Evolutionary conservation across 2,113 vertebrate genomes (phyloP).

Genomic region (Hemichromis elongatus): DNA sequence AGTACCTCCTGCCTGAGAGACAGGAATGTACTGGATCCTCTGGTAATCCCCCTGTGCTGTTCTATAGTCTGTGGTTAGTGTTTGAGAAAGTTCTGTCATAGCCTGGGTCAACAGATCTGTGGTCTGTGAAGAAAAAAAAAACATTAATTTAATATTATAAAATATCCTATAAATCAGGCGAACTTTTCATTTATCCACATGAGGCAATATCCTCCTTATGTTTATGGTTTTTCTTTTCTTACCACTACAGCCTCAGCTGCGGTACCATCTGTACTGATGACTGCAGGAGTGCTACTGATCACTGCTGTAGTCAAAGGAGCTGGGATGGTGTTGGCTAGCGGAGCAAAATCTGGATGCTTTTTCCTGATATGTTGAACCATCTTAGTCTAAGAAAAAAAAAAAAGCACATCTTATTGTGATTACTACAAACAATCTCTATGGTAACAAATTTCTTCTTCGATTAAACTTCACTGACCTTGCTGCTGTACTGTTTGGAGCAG

Average conservation of each 20-base stretch:
- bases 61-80: conserved; percentile 91
- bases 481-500: conserved; percentile 98
- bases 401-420: background rate
- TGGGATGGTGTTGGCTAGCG: conserved; percentile 80
- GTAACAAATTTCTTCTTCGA: background rate
- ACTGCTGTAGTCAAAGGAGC: conserved; percentile 79
- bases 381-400: conserved; percentile 80
- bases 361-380: conserved; percentile 99
- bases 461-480: conserved; percentile 78
- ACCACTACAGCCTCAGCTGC: conserved; percentile 91
- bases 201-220: background rate
- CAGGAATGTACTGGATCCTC: conserved; percentile 95
- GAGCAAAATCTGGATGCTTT: conserved; percentile 91
- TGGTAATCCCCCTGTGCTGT: conserved; percentile 91
- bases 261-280: conserved; percentile 80
- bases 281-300: conserved; percentile 83
- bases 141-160: background rate
- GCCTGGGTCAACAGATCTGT: conserved; percentile 96
- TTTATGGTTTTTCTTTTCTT: conserved; percentile 38
- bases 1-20: conserved; percentile 82
- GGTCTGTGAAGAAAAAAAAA: conserved; percentile 72
- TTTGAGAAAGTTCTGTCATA: conserved; percentile 97
- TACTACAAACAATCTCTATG: background rate
- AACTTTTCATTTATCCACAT: background rate
- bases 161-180: background rate